Conservation (phyloP, 2,888 invertebrate species). For the Melieria picta region DNA sequence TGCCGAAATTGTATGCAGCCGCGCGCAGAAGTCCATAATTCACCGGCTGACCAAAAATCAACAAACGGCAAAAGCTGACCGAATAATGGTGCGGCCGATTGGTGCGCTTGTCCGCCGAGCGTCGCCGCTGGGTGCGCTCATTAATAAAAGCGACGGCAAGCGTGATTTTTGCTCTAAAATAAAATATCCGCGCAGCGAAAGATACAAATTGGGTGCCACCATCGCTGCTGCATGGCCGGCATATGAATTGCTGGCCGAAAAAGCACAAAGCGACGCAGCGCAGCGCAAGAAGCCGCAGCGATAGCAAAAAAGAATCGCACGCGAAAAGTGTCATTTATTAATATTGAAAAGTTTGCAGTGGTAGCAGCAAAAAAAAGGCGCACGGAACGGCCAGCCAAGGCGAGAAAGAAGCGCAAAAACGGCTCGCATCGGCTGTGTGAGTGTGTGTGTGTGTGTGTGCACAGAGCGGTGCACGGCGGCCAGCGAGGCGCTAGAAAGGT, state of each 20-base stretch:
- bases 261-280: not conserved
- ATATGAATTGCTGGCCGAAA: slow-evolving; percentile 23
- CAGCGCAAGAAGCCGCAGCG: not conserved
- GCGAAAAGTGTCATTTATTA: slow-evolving; percentile 4
- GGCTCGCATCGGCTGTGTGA: too few relatives aligned
- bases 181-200: slow-evolving; percentile 29
- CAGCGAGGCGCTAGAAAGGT: too few relatives aligned
- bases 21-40: slow-evolving; percentile 20
- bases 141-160: slow-evolving; percentile 38
- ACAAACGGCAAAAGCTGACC: not conserved
- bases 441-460: too few relatives aligned
- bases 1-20: slow-evolving; percentile 17
- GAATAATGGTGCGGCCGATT: not conserved
- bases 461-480: too few relatives aligned
- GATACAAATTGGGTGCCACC: slow-evolving; percentile 32
- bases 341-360: too few relatives aligned
- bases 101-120: not conserved
- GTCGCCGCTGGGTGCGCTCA: slow-evolving; percentile 27
- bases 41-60: not conserved
- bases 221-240: slow-evolving; percentile 22
- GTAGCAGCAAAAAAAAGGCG: too few relatives aligned
- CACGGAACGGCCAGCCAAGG: too few relatives aligned
- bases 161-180: slow-evolving; percentile 39
- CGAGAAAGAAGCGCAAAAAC: too few relatives aligned
- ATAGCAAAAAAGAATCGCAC: not conserved